These are phyloP conservation scores for Hypsibius dujardini DNA, from an alignment of 1,140 invertebrate species.

Conservation along the genomic window DNA sequence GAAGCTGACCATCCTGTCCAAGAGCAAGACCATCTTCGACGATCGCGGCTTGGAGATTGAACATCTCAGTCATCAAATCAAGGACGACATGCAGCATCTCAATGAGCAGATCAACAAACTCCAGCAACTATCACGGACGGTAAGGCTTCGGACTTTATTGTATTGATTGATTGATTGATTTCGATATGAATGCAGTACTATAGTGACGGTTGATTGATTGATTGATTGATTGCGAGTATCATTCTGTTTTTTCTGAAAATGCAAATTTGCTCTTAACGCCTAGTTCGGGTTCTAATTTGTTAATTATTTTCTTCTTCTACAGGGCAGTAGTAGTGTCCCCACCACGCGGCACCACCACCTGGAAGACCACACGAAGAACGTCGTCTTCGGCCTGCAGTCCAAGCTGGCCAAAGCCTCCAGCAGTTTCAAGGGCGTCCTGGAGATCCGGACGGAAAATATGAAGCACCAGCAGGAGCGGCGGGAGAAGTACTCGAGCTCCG, in stretches of 20 bases:
- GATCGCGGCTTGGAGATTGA: constrained; percentile 75
- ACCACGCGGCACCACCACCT: constrained; percentile 43
- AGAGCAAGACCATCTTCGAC: constrained; percentile 89
- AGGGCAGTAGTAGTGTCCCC: constrained; percentile 29
- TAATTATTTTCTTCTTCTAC: not conserved
- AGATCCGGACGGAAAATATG: constrained; percentile 80
- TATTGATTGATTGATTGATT: no score
- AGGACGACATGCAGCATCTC: constrained; percentile 77
- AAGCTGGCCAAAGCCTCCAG: constrained; percentile 88
- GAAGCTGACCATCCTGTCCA: constrained; percentile 86
- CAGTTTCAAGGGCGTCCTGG: constrained; percentile 80
- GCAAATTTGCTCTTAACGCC: no score
- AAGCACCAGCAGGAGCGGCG: constrained; percentile 79
- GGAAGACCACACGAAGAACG: constrained; percentile 83
- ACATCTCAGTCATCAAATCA: constrained; percentile 91
- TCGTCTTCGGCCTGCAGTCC: constrained; percentile 80
- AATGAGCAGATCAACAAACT: constrained; percentile 79
- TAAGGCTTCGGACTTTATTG: no score
- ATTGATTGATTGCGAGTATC: no score
- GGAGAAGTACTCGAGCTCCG: constrained; percentile 70
- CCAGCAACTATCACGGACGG: constrained; percentile 29
- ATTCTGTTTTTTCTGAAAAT: no score
- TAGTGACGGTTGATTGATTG: no score
- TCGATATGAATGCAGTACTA: no score
- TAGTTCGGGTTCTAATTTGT: no score